A percentile compares a stretch with the other conserved stretches of the same genome.
Conservation (phyloP, 2,888 invertebrate genomes). For the Autographa gamma region DNA sequence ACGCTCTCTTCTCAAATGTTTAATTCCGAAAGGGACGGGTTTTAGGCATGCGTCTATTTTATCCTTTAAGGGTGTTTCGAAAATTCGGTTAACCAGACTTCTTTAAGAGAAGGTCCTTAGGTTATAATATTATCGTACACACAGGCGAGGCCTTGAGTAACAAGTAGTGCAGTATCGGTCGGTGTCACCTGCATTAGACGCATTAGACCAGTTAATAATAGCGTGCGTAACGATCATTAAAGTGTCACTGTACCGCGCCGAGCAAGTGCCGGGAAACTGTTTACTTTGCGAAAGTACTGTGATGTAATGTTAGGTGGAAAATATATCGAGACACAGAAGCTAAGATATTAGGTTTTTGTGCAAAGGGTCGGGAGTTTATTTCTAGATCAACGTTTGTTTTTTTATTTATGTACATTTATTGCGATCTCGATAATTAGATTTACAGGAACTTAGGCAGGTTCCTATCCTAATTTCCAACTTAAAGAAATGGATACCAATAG, state of each 20-base stretch:
- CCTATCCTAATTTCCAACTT: too few relatives aligned
- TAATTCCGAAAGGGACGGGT: too few relatives aligned
- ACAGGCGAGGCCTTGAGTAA: not conserved
- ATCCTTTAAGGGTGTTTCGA: too few relatives aligned
- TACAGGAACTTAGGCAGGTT: too few relatives aligned
- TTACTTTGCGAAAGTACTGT: constrained; percentile 9
- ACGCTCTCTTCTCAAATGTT: too few relatives aligned
- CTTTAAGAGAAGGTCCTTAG: not conserved
- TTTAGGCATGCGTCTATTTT: too few relatives aligned
- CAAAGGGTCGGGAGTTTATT: not conserved
- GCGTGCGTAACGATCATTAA: constrained; percentile 15
- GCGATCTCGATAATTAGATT: too few relatives aligned
- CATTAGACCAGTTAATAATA: not conserved
- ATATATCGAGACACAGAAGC: not conserved
- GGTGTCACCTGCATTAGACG: not conserved
- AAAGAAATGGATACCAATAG: too few relatives aligned
- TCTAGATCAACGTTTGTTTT: not conserved
- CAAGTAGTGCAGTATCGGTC: not conserved
- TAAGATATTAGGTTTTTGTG: not conserved
- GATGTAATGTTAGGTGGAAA: not conserved
- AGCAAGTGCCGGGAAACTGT: not conserved
- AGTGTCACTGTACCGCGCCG: constrained; percentile 9
- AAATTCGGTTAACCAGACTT: not conserved
- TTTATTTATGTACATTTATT: too few relatives aligned
- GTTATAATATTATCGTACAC: not conserved